Conservation (phyloP, 2,113 vertebrate genomes). For the Leucopternis melanops region DNA sequence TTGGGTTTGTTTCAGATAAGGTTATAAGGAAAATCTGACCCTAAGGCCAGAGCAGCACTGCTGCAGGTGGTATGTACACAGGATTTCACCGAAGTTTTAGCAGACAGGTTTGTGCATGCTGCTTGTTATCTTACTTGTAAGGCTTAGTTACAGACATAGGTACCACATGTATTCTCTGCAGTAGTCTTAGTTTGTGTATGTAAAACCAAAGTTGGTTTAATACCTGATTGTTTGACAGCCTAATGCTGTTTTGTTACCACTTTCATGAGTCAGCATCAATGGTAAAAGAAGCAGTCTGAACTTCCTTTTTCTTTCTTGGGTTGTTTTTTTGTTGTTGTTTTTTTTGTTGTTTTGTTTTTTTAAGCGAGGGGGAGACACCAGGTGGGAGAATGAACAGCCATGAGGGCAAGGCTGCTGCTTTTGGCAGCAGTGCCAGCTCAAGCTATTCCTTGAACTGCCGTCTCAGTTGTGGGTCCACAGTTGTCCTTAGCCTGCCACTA, state of each 20-base stretch:
- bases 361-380: neutral
- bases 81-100: neutral
- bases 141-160: neutral
- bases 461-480: neutral
- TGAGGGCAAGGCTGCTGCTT: neutral
- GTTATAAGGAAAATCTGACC: neutral
- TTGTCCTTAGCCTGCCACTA: neutral
- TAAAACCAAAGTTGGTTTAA: neutral
- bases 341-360: neutral
- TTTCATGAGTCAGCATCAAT: neutral
- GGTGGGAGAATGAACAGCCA: neutral
- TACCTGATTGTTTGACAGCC: neutral
- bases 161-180: neutral
- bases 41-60: neutral
- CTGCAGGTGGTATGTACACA: neutral
- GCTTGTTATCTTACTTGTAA: neutral
- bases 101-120: neutral
- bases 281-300: neutral
- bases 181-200: neutral
- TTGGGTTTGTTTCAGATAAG: neutral
- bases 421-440: neutral
- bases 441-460: neutral
- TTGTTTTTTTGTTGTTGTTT: neutral
- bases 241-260: neutral
- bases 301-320: neutral